phyloP scores from a whole-genome alignment of 2,113 vertebrate species.

The Otolemur garnettii region DNA sequence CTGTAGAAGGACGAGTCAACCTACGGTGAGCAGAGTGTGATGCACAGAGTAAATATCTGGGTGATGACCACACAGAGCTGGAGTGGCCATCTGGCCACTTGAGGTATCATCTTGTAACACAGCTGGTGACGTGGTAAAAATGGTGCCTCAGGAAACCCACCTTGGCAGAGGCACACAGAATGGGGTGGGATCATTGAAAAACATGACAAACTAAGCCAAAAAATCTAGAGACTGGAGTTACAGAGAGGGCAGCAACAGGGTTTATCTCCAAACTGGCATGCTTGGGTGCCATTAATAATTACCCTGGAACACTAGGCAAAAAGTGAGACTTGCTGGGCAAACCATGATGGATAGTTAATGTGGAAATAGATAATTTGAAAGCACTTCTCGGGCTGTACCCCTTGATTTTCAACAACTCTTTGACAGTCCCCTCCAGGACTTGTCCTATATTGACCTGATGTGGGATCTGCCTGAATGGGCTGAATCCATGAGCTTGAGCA shows the following conservation, averaged over 20 bases:
- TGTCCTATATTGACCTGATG: neutral
- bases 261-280: neutral
- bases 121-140: no score
- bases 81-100: neutral
- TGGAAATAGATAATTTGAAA: neutral
- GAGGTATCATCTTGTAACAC: neutral
- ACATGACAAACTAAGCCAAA: neutral
- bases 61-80: neutral
- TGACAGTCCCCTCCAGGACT: neutral
- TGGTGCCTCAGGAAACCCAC: neutral
- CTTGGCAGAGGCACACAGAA: neutral
- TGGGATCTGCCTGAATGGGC: neutral
- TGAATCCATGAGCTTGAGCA: no score
- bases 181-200: neutral
- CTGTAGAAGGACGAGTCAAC: neutral
- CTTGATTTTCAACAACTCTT: neutral
- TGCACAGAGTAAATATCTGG: neutral
- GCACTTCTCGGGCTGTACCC: neutral
- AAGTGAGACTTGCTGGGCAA: neutral
- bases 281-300: neutral
- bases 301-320: neutral
- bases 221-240: neutral
- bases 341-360: neutral
- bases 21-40: rapidly evolving
- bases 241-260: neutral